phyloP scores from a whole-genome alignment of 2,888 invertebrate species.

The Monochamus alternatus region DNA sequence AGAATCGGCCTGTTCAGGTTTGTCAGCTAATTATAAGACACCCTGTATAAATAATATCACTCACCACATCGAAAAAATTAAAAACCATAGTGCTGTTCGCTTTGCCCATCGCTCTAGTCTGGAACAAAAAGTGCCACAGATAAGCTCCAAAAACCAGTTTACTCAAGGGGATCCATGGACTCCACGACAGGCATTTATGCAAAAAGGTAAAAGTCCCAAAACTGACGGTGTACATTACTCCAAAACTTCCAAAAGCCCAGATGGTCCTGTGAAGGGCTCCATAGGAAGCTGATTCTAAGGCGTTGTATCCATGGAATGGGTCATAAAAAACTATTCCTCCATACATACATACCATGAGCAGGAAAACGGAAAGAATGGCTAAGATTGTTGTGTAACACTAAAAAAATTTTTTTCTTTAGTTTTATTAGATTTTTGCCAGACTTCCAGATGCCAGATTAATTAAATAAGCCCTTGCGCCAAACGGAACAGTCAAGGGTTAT shows the following conservation, averaged over 20 bases:
- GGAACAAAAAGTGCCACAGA: conserved; percentile 33
- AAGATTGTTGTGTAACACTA: conserved; percentile 11
- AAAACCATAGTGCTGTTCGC: conserved; percentile 70
- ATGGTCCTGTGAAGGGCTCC: conserved; percentile 74
- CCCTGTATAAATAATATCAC: conserved; percentile 45
- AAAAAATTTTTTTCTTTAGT: neutral
- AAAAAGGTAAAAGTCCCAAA: conserved; percentile 69
- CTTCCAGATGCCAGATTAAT: no score
- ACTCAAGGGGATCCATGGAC: conserved; percentile 75
- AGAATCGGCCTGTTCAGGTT: no score
- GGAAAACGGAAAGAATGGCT: conserved; percentile 65
- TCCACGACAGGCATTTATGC: conserved; percentile 73
- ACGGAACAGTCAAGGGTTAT: no score
- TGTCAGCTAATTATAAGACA: no score
- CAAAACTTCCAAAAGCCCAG: conserved; percentile 73
- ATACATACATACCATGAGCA: conserved; percentile 71
- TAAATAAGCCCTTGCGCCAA: no score
- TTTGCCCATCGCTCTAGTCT: conserved; percentile 70
- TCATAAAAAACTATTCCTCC: conserved; percentile 73
- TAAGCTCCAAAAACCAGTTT: conserved; percentile 73
- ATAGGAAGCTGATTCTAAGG: conserved; percentile 74
- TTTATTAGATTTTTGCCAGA: no score
- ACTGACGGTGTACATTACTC: conserved; percentile 73
- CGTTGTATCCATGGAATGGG: conserved; percentile 71
- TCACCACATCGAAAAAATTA: conserved; percentile 67